Evolutionary conservation across 2,113 vertebrate species (phyloP).

Genomic region (Gymnorhina tibicen): DNA sequence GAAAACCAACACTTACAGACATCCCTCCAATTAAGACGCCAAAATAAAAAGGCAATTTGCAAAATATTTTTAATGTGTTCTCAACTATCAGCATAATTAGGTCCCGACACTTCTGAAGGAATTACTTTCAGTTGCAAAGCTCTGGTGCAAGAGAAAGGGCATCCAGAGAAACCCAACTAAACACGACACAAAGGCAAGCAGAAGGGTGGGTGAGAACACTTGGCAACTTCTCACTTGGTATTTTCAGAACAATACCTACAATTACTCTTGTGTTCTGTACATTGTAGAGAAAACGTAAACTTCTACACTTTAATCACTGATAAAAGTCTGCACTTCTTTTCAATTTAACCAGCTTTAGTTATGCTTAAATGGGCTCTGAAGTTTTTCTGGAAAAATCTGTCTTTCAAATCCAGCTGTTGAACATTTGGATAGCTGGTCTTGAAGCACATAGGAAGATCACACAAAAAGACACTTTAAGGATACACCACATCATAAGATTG

Average conservation of each 20-base stretch:
- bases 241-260: neutral
- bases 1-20: neutral
- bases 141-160: neutral
- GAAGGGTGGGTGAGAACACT: neutral
- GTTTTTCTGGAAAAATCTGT: neutral
- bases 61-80: neutral
- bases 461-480: neutral
- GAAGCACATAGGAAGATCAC: neutral
- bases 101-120: neutral
- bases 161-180: neutral
- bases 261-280: neutral
- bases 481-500: neutral
- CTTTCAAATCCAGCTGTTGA: neutral
- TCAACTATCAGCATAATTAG: neutral
- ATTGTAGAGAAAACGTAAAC: neutral
- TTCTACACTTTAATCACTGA: neutral
- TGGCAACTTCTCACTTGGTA: neutral
- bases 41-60: neutral
- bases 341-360: neutral
- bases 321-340: neutral
- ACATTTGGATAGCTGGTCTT: neutral
- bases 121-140: neutral
- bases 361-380: neutral
- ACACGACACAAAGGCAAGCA: neutral
- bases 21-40: neutral